Conservation (phyloP, 2,888 invertebrate genomes). For the Andricus quercusramuli region DNA sequence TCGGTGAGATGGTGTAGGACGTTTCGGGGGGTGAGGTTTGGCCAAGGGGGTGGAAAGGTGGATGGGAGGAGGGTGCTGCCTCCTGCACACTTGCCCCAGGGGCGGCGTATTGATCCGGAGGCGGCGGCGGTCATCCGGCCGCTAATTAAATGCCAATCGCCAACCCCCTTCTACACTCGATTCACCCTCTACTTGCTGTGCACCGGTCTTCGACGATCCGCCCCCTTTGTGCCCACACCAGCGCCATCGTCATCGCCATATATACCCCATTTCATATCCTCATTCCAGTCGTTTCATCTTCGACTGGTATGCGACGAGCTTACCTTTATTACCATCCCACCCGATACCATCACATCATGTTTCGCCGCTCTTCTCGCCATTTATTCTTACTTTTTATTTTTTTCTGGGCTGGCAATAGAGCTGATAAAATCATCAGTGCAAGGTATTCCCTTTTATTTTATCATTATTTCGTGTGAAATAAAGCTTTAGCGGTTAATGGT, state of each 20-base stretch:
- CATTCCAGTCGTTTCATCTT: conserved; percentile 61
- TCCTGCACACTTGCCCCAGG: conserved; percentile 76
- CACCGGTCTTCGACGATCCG: conserved; percentile 66
- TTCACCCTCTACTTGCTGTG: conserved; percentile 69
- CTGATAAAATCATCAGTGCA: not conserved
- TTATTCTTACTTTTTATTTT: not conserved
- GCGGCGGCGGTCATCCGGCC: conserved; percentile 78
- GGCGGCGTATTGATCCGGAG: conserved; percentile 78
- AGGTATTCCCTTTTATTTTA: not conserved
- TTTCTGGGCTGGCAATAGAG: not conserved
- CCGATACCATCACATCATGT: conserved; percentile 20
- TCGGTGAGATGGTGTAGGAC: conserved; percentile 41
- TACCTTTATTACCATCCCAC: conserved; percentile 59
- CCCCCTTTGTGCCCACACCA: conserved; percentile 65
- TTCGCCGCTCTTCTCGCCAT: conserved; percentile 3
- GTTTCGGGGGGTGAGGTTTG: conserved; percentile 50
- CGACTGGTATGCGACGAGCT: conserved; percentile 58
- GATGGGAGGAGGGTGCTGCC: conserved; percentile 70
- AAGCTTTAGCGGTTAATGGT: not conserved
- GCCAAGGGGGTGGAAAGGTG: conserved; percentile 52
- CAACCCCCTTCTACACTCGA: conserved; percentile 72
- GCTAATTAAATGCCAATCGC: conserved; percentile 79
- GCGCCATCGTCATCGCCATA: conserved; percentile 55
- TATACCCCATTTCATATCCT: conserved; percentile 57
- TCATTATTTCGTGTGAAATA: not conserved